These are phyloP conservation scores for Daktulosphaira vitifoliae DNA, from an alignment of 1,140 invertebrate species.

Conservation along the genomic window DNA sequence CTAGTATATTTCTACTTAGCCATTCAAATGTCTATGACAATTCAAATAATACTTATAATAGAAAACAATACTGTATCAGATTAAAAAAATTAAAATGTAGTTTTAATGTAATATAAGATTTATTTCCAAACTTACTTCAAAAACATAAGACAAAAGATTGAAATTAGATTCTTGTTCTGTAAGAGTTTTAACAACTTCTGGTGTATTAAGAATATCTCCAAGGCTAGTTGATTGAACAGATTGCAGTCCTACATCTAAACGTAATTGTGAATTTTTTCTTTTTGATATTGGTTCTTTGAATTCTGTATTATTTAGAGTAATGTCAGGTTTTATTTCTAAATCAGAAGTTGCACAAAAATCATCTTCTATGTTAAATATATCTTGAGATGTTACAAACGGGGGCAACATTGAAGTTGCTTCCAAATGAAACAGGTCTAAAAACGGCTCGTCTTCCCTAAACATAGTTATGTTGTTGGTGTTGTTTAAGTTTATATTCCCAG, in stretches of 20 bases:
- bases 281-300: conserved; percentile 20
- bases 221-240: conserved; percentile 21
- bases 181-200: conserved; percentile 31
- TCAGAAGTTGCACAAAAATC: neutral
- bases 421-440: conserved; percentile 21
- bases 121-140: conserved; percentile 27
- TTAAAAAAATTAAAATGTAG: neutral
- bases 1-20: too few species aligned
- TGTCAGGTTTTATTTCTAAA: neutral
- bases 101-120: too few species aligned
- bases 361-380: conserved; percentile 6
- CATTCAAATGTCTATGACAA: too few species aligned
- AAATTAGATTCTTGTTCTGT: conserved; percentile 34
- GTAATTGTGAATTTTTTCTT: conserved; percentile 11
- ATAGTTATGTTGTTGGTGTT: conserved; percentile 31
- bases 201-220: conserved; percentile 19
- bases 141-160: conserved; percentile 36
- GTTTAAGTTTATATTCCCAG: conserved; percentile 25
- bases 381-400: conserved; percentile 23
- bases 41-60: too few species aligned
- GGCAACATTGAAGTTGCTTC: conserved; percentile 6
- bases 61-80: too few species aligned
- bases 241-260: conserved; percentile 21
- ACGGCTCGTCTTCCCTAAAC: conserved; percentile 30
- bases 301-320: neutral